Conservation (phyloP, 2,888 invertebrate species). For the Amiota minor region DNA sequence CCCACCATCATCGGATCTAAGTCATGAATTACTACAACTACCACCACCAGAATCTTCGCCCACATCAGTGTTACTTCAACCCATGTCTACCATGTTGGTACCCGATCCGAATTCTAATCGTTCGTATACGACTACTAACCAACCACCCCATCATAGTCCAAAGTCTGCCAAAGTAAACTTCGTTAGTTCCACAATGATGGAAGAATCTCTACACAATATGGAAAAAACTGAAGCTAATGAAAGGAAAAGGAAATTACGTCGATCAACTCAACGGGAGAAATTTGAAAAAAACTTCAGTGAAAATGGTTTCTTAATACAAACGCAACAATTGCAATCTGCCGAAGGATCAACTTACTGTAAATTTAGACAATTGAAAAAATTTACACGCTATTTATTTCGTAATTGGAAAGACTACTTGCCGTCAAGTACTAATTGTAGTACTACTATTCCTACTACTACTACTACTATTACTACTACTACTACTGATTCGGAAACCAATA, state of each 20-base stretch:
- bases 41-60: slow-evolving; percentile 65
- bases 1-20: slow-evolving; percentile 70
- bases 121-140: slow-evolving; percentile 14
- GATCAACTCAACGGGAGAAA: slow-evolving; percentile 89
- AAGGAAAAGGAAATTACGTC: slow-evolving; percentile 82
- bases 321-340: slow-evolving; percentile 92
- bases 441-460: slow-evolving; percentile 27
- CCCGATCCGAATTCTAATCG: slow-evolving; percentile 42
- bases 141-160: slow-evolving; percentile 26
- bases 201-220: slow-evolving; percentile 10
- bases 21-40: slow-evolving; percentile 70
- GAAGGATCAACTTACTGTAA: slow-evolving; percentile 96
- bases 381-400: slow-evolving; percentile 90
- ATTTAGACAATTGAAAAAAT: slow-evolving; percentile 90
- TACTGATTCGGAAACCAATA: slow-evolving; percentile 27
- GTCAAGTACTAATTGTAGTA: too few species aligned
- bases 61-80: slow-evolving; percentile 59
- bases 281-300: slow-evolving; percentile 94
- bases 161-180: slow-evolving; percentile 28
- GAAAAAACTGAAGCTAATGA: slow-evolving; percentile 17
- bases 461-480: slow-evolving; percentile 25
- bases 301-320: slow-evolving; percentile 93
- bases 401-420: slow-evolving; percentile 95
- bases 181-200: neutral
- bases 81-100: slow-evolving; percentile 27